Evolutionary conservation across 2,888 invertebrate genomes (phyloP).

Genomic region (Tipula vernalis): DNA sequence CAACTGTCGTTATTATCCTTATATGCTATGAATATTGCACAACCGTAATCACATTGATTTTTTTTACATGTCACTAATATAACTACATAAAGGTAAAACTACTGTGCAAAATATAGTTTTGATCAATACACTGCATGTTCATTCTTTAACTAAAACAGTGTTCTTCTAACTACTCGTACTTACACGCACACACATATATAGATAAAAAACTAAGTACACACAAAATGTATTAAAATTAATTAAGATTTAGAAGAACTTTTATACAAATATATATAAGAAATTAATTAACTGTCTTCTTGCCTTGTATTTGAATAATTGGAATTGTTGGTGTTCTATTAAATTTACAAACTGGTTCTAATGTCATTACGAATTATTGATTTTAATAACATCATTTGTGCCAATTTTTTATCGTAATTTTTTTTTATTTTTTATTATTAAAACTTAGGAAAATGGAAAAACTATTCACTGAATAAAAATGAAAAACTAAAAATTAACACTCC

Average conservation of each 20-base stretch:
- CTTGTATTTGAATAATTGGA: neutral
- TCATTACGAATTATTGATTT: conserved; percentile 9
- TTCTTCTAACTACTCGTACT: neutral
- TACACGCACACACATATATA: neutral
- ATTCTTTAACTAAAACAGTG: neutral
- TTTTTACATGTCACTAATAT: neutral
- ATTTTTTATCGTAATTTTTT: neutral
- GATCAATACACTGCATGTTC: neutral
- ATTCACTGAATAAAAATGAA: neutral
- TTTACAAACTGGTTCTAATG: conserved; percentile 9
- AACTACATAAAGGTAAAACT: neutral
- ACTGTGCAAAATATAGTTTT: neutral
- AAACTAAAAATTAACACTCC: neutral
- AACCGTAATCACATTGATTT: neutral
- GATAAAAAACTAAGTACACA: neutral
- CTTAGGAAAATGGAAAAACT: neutral
- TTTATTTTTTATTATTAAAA: neutral
- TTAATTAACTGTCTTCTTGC: conserved; percentile 5
- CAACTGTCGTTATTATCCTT: neutral
- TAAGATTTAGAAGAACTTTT: neutral
- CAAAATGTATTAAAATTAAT: neutral
- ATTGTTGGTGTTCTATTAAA: neutral
- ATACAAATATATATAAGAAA: neutral
- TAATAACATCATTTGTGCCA: conserved; percentile 7
- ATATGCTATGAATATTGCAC: neutral